Conservation (phyloP, 1,140 invertebrate species). For the Cyclina sinensis region DNA sequence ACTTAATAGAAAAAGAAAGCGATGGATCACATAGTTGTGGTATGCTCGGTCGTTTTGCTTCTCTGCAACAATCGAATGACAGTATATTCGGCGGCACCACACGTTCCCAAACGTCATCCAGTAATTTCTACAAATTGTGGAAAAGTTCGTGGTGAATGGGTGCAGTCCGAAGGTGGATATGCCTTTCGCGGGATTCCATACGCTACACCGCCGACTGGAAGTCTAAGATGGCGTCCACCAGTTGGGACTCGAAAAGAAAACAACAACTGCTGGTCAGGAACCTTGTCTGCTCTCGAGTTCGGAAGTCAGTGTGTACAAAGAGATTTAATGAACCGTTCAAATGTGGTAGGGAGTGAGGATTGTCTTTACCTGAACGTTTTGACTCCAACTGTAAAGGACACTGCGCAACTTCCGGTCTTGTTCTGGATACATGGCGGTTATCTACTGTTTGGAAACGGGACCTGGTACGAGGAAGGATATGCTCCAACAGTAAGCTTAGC, state of each 20-base stretch:
- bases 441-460: conserved; percentile 89
- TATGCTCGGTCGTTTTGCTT: neutral
- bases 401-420: conserved; percentile 89
- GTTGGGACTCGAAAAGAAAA: conserved; percentile 2
- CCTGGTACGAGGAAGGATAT: conserved; percentile 7
- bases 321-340: neutral
- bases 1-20: too few species aligned
- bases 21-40: too few species aligned
- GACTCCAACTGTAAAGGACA: conserved; percentile 74
- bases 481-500: conserved; percentile 63
- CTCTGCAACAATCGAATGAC: neutral
- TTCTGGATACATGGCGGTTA: conserved; percentile 96
- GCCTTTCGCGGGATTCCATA: conserved; percentile 95
- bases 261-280: conserved; percentile 74
- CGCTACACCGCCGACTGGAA: conserved; percentile 91
- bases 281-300: conserved; percentile 30
- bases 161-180: conserved; percentile 89
- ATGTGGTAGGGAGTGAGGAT: conserved; percentile 75
- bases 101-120: neutral
- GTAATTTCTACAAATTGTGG: conserved; percentile 90
- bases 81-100: neutral
- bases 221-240: conserved; percentile 90
- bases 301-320: conserved; percentile 41
- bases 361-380: conserved; percentile 82
- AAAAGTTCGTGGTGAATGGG: conserved; percentile 91